Base-by-base conservation (phyloP, 1,140 invertebrate genomes). In the Paraescarpia echinospica region DNA sequence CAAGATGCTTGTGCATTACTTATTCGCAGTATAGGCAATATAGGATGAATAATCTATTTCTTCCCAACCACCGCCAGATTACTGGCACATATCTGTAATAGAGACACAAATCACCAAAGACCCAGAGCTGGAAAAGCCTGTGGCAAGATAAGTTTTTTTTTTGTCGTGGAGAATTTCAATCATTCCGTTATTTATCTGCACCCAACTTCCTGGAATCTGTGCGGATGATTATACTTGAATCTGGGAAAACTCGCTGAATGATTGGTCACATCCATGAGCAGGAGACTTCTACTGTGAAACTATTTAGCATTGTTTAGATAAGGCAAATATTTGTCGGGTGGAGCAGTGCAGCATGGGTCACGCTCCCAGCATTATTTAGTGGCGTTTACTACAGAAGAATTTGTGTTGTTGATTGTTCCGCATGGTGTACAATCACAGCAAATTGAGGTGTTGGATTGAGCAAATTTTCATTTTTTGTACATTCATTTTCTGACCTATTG, bases 291-390 rank as follows among this genome's bases (percentile, higher is more conserved):
- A 77, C 59, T 18, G 27, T 22, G 59, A 77, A 77, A 31, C 59
- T 77, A 77, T 77, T 41, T 77, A 77, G 59, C 59, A 77, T 77
- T 77, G 59, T 77, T 77, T 77, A 77, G 59, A 77, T 77, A 77
- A 77, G 22, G 59, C 59, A 77, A 77, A 77, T 77, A 77, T 77
- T 77, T 77, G 59, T 77, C 22, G 41, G 59, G 8, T 27, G 22
- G 59, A 77, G 59, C 59, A 2, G 22, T n/a, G 22, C 59, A 77
- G 59, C 59, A 77, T 27, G 59, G 59, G 59, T 77, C 59, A 77
- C 27, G 59, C 59, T 77, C 27, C 18, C 59, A 77, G 22, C 22
- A 4, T 77, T 77, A 77, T 77, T 77, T 77, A 77, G 9, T 12
- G 59, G 59, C 59, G 18, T 27, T 77, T 77, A 77, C 27, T 77